phyloP scores from a whole-genome alignment of 2,113 vertebrate species.

The Seriola dumerili region DNA sequence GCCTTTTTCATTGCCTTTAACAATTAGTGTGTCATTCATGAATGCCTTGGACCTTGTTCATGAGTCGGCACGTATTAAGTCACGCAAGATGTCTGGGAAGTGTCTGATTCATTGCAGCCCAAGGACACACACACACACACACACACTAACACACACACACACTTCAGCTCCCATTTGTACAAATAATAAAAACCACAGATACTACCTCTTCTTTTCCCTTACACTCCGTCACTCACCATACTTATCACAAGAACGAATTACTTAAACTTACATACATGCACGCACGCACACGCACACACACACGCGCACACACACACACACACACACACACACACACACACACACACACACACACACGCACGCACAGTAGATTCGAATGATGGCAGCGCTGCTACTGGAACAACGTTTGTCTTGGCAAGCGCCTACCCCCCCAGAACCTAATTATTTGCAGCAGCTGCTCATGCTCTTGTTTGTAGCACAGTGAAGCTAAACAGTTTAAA shows the following conservation, averaged over 20 bases:
- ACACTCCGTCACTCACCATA: constrained; percentile 23
- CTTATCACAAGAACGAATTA: constrained; percentile 57
- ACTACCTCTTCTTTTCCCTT: constrained; percentile 9
- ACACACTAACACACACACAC: constrained; percentile 8
- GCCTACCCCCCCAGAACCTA: constrained; percentile 66
- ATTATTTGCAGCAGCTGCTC: constrained; percentile 84
- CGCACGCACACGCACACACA: constrained; percentile 20
- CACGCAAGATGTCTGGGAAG: constrained; percentile 41
- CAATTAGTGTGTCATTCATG: not conserved
- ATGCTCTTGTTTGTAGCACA: constrained; percentile 79
- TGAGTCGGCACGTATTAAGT: constrained; percentile 40
- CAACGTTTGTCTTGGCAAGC: constrained; percentile 84
- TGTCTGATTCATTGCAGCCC: constrained; percentile 42
- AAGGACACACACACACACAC: no score
- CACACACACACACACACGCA: constrained; percentile 25
- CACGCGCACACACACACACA: constrained; percentile 26
- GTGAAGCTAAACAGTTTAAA: constrained; percentile 75
- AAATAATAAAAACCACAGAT: constrained; percentile 20
- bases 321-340: constrained; percentile 20
- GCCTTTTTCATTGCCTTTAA: constrained; percentile 5
- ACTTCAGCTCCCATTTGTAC: not conserved
- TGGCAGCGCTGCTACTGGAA: constrained; percentile 78
- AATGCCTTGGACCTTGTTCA: constrained; percentile 31
- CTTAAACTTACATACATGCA: not conserved
- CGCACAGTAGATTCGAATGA: constrained; percentile 58